phyloP scores from a whole-genome alignment of 2,888 invertebrate species.

The Physocephala rufipes region DNA sequence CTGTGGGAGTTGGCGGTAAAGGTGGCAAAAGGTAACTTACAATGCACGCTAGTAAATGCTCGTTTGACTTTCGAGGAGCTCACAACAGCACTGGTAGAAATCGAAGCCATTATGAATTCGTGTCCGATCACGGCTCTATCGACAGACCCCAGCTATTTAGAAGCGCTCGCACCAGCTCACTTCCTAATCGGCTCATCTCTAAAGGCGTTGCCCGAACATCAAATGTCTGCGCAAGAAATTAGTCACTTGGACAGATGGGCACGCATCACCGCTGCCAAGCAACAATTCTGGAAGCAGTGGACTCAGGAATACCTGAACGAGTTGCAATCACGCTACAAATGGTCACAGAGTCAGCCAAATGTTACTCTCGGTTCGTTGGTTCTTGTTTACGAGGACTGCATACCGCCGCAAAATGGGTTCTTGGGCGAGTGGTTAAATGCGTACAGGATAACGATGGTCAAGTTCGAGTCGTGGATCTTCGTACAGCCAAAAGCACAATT shows the following conservation, averaged over 20 bases:
- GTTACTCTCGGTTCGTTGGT: constrained; percentile 4
- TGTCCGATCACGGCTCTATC: constrained; percentile 39
- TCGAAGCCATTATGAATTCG: constrained; percentile 39
- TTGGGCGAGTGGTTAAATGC: constrained; percentile 19
- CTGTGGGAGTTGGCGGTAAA: constrained; percentile 35
- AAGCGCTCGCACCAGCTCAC: constrained; percentile 39
- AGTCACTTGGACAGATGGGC: constrained; percentile 21
- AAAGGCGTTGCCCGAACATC: constrained; percentile 28
- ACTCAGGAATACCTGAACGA: constrained; percentile 24
- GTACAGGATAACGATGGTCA: constrained; percentile 18
- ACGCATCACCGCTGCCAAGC: constrained; percentile 27
- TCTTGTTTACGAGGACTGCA: constrained; percentile 29
- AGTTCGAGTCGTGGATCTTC: constrained; percentile 14
- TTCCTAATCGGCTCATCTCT: constrained; percentile 37
- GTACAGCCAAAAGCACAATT: constrained; percentile 28
- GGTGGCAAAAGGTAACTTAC: too few relatives aligned
- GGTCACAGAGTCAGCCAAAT: constrained; percentile 6
- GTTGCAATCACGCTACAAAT: constrained; percentile 22
- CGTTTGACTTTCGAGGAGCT: constrained; percentile 29
- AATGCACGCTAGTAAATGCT: too few relatives aligned
- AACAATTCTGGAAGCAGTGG: constrained; percentile 31
- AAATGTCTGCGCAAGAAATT: background rate
- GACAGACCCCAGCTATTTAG: constrained; percentile 37
- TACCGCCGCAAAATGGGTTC: constrained; percentile 20
- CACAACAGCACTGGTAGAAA: constrained; percentile 38